Base-by-base conservation (phyloP, 2,113 vertebrate species). In the Alexandromys fortis region DNA sequence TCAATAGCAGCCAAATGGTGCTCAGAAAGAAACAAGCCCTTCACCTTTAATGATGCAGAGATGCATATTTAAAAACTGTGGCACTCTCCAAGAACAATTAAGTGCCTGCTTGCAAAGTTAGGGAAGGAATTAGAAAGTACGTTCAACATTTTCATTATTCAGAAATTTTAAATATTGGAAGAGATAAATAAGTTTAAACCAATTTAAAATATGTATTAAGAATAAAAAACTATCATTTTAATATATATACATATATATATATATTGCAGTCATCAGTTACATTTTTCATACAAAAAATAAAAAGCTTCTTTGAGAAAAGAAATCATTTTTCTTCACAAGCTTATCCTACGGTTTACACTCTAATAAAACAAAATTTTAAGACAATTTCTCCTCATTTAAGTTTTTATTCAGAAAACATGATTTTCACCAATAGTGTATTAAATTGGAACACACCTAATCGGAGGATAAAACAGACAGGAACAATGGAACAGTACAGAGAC, bases 401-500 rank as follows among this genome's bases (percentile, higher is more conserved):
- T 42, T 70, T 88, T 38, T 52, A 52, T 79, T 92, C 89, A 49
- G 13, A 91, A 96, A 92, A 94, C 47, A 72, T 47, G 52, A 72
- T 89, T 90, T 96, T 94, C 94, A 94, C 22, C 55, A 93, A 82
- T 42, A 75, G 82, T 83, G 75, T 90, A 86, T 97, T 92, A 95
- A 97, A 97, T 89, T 93, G 94, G 63, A 96, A 78, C 95, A 92
- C 58, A 52, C 55, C 77, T 94, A 87, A 93, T 75, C 72, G 91
- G 72, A 96, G 96, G 92, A 91, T 93, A 95, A 95, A 97, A 95
- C 93, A 95, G 92, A 24, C 63, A 67, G 92, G 96, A 94, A 98
- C 96, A 97, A 98, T 97, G 94, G 70, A 35, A 88, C 92, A 96
- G 96, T 96, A 95, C 94, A 97, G 96, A 97, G 76, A 88, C 55